These are phyloP conservation scores for Papilio glaucus DNA, from an alignment of 1,140 invertebrate species.

Conservation along the genomic window DNA sequence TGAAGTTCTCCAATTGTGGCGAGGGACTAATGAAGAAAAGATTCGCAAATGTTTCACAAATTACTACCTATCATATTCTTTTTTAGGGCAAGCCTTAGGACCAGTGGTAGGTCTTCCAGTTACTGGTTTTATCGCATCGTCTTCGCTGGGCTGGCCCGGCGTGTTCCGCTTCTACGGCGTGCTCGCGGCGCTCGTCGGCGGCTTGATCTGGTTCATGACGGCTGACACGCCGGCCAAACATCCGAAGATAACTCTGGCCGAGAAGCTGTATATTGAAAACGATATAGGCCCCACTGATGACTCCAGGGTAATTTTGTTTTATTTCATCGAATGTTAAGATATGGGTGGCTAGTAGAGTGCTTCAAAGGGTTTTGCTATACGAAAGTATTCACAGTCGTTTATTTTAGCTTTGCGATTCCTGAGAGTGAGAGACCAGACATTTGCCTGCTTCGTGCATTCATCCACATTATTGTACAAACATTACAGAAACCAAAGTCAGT, in stretches of 20 bases:
- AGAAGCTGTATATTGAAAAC: conserved; percentile 72
- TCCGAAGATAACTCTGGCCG: conserved; percentile 62
- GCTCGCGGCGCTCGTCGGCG: conserved; percentile 57
- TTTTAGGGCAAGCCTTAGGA: conserved; percentile 84
- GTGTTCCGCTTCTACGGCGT: conserved; percentile 76
- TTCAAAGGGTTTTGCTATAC: no score
- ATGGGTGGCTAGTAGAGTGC: no score
- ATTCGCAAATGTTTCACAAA: neutral
- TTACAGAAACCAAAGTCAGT: conserved; percentile 80
- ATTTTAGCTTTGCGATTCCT: neutral
- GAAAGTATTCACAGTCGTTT: no score
- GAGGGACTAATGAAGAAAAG: no score
- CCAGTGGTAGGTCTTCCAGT: conserved; percentile 86
- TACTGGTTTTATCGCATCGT: conserved; percentile 84
- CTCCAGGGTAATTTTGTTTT: conserved; percentile 47
- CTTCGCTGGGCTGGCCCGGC: conserved; percentile 85
- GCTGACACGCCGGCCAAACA: conserved; percentile 71
- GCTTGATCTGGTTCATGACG: conserved; percentile 56
- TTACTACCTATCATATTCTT: neutral
- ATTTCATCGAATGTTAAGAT: neutral
- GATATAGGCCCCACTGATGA: conserved; percentile 59
- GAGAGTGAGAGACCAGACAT: neutral
- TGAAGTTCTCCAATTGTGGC: no score
- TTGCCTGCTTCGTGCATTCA: neutral
- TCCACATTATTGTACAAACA: neutral